phyloP scores from a whole-genome alignment of 2,113 vertebrate species.

The Pogonocichla stellata region DNA sequence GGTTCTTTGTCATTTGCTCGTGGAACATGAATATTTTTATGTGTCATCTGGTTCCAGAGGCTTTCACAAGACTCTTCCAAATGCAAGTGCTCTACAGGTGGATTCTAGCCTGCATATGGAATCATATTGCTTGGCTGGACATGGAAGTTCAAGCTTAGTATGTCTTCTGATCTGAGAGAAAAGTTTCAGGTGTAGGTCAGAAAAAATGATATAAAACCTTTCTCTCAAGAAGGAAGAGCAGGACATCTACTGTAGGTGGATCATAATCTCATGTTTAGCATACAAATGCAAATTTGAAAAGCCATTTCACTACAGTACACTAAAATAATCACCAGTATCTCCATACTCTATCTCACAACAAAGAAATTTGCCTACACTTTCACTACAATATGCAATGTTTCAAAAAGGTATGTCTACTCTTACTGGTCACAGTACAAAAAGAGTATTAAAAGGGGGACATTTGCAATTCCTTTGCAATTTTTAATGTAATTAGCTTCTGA shows the following conservation, averaged over 20 bases:
- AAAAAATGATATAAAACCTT: background rate
- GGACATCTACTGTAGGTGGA: background rate
- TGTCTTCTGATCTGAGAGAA: background rate
- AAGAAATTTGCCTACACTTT: background rate
- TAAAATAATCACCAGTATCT: background rate
- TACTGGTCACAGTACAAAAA: background rate
- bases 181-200: background rate
- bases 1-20: background rate
- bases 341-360: background rate
- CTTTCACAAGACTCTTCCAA: background rate
- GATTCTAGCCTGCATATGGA: background rate
- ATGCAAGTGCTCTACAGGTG: background rate
- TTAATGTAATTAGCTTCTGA: background rate
- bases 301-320: background rate
- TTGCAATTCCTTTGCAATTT: background rate
- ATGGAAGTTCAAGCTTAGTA: background rate
- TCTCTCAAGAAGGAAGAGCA: background rate
- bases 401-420: background rate
- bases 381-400: background rate
- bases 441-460: background rate
- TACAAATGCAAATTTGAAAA: background rate
- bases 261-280: background rate
- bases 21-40: background rate
- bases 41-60: background rate
- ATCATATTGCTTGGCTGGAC: rapidly evolving